Percentiles rank a stretch among this genome's conserved stretches.
Evolutionary conservation across 2,113 vertebrate species (phyloP).

Genomic region (Albula glossodonta): DNA sequence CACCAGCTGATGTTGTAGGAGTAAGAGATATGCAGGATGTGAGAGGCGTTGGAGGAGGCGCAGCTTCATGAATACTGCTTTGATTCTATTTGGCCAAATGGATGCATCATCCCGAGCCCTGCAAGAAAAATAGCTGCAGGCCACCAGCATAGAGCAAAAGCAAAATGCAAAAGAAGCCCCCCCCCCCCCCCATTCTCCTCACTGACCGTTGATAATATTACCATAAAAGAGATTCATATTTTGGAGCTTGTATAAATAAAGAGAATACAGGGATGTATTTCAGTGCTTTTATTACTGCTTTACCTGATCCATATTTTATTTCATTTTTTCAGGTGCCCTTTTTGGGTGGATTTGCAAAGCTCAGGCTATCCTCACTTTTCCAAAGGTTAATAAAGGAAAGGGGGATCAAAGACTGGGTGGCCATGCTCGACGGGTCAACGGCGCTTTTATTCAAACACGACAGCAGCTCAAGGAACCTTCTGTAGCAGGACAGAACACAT

Average conservation of each 20-base stretch:
- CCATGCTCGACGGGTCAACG: background rate
- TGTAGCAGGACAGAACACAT: background rate
- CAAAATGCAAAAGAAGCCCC: background rate
- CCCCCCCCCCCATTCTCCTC: background rate
- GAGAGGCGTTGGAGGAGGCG: background rate
- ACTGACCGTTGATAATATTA: constrained; percentile 13
- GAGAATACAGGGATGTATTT: background rate
- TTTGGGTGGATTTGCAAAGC: background rate
- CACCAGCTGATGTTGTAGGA: background rate
- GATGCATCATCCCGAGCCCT: background rate
- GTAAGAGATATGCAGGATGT: background rate
- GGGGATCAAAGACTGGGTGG: background rate
- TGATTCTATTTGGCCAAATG: background rate
- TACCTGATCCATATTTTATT: background rate
- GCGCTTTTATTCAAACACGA: background rate
- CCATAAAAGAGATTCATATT: background rate
- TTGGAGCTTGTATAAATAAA: background rate
- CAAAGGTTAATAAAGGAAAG: background rate
- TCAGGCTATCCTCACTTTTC: background rate
- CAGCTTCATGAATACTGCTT: background rate
- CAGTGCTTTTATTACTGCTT: background rate
- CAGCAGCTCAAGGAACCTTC: background rate
- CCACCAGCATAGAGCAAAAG: background rate
- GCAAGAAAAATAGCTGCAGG: constrained; percentile 7
- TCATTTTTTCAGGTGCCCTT: background rate